Conservation (phyloP, 2,797 vertebrate species). For the Sciurus carolinensis region DNA sequence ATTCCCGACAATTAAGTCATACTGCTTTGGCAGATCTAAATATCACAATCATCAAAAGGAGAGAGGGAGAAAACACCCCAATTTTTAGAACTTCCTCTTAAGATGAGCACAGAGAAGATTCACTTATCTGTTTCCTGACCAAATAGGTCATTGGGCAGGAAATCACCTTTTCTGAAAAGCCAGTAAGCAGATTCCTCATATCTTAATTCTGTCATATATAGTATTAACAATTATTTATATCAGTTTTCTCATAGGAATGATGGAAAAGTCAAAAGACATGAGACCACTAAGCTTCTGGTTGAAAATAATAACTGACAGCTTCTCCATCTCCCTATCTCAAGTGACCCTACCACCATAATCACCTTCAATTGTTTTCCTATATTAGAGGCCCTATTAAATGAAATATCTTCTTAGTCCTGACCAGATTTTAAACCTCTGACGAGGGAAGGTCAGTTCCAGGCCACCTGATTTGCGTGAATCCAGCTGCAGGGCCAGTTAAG, state of each 20-base stretch:
- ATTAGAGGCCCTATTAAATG: not conserved
- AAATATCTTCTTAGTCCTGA: slow-evolving; percentile 38
- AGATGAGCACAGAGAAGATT: slow-evolving; percentile 42
- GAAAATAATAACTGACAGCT: slow-evolving; percentile 48
- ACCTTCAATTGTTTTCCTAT: not conserved
- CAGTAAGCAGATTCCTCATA: slow-evolving; percentile 61
- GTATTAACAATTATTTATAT: slow-evolving; percentile 43
- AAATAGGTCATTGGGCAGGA: slow-evolving; percentile 78
- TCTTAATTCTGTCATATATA: slow-evolving; percentile 67
- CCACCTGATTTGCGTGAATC: slow-evolving; percentile 54
- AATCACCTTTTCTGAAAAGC: slow-evolving; percentile 79
- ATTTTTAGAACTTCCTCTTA: slow-evolving; percentile 67
- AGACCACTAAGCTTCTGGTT: slow-evolving; percentile 42
- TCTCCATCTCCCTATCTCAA: not conserved
- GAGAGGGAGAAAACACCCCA: not conserved
- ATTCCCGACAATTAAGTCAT: slow-evolving; percentile 74
- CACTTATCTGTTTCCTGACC: slow-evolving; percentile 75
- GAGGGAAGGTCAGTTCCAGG: slow-evolving; percentile 62
- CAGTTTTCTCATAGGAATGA: not conserved
- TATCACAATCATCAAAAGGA: slow-evolving; percentile 56
- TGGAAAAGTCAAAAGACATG: slow-evolving; percentile 54
- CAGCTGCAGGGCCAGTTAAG: slow-evolving; percentile 44
- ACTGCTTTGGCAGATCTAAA: slow-evolving; percentile 55
- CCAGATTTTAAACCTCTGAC: slow-evolving; percentile 36
- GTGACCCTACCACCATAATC: not conserved